Base-by-base conservation (phyloP, 2,888 invertebrate genomes). In the Onchidella celtica region DNA sequence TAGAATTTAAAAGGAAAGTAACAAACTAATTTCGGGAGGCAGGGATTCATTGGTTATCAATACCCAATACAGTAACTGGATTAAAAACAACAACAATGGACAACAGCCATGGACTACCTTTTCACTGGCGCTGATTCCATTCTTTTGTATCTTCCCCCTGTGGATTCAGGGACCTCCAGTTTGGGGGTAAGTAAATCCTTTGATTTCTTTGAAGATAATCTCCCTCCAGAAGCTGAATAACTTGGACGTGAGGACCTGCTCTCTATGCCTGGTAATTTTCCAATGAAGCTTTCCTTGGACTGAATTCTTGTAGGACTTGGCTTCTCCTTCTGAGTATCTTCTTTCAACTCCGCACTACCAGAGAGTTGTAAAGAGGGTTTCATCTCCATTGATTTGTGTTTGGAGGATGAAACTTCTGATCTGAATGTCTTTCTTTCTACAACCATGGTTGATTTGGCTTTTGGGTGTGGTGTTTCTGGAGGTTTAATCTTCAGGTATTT, bases 101-200 rank as follows among this genome's bases (percentile, higher is more conserved):
- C 6, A 47, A 47, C n/a, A 73, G 24, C 27, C 2, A 36, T 74
- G n/a, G n/a, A n/a, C 78, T 38, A 83, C 84, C 72, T 80, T 27
- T 32, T 21, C 11, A 74, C 27, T 38, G 74, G 63, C 36, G 73
- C 61, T 21, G 82, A 84, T 14, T 55, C 63, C 14, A 77, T 34
- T 6, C 73, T 24, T 24, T 27, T 77, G 40, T 32, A 36, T 32
- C 59, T 40, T 32, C 47, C 74, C 29, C 59, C 57, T 2, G 79
- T 75, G 4, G 24, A 63, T 2, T 66, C 82, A 0, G 47, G 40
- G 61, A 79, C 63, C 55, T 72, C 82, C n/a, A 84, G 63, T 47
- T 77, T 72, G 9, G 85, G 79, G 57, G 76, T 38, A n/a, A 84
- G 77, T 3, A 83, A 74, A 21, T 84, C 84, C 32, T 73, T 82